Conservation (phyloP, 2,888 invertebrate genomes). For the Monoplex corrugatus region DNA sequence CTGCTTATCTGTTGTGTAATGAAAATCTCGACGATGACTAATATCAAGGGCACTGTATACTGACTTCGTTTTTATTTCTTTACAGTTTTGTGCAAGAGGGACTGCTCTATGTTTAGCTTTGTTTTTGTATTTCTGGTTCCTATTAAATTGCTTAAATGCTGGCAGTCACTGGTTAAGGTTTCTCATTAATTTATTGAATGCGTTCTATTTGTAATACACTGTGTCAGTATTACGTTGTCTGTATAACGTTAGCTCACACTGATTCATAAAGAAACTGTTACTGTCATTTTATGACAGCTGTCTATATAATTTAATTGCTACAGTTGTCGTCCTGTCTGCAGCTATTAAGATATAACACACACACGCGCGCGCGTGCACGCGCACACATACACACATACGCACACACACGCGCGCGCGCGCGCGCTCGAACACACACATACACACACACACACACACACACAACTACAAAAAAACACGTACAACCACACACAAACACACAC, state of each 20-base stretch:
- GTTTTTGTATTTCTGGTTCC: too few species aligned
- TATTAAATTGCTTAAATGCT: too few species aligned
- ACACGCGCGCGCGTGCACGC: slow-evolving; percentile 24
- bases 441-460: background rate
- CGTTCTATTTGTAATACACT: too few species aligned
- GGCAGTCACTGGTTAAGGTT: too few species aligned
- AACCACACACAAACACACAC: background rate
- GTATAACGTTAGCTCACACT: background rate
- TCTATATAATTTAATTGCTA: background rate
- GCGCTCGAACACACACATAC: background rate
- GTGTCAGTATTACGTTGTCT: too few species aligned
- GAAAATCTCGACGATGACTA: too few species aligned
- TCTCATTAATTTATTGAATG: background rate
- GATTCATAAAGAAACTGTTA: background rate
- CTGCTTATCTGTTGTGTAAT: too few species aligned
- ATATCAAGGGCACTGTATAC: too few species aligned
- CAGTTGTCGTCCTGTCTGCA: background rate
- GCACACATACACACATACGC: background rate
- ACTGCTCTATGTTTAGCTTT: too few species aligned
- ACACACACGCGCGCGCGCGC: background rate
- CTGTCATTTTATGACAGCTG: too few species aligned
- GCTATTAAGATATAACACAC: background rate
- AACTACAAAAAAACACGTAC: background rate
- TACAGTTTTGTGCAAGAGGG: too few species aligned
- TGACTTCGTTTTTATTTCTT: too few species aligned